phyloP scores from a whole-genome alignment of 1,140 invertebrate genomes.

The Drosophila simulans region DNA sequence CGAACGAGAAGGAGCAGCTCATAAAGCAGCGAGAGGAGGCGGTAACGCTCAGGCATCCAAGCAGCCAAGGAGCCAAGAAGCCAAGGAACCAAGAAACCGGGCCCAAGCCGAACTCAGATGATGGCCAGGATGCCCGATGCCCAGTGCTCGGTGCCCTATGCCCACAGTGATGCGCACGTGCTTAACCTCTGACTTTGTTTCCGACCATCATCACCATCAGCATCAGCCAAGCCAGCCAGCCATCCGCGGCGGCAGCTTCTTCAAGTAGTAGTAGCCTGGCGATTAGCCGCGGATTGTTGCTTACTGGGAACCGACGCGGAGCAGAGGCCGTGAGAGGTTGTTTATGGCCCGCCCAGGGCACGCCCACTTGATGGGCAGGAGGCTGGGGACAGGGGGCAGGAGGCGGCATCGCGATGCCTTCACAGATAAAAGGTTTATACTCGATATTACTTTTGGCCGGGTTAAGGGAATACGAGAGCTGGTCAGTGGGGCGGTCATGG shows the following conservation, averaged over 20 bases:
- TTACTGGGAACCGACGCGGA: slow-evolving; percentile 64
- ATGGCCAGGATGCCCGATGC: slow-evolving; percentile 21
- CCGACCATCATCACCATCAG: slow-evolving; percentile 32
- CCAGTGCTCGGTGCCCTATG: slow-evolving; percentile 39
- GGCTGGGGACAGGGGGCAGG: not conserved
- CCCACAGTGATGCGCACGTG: slow-evolving; percentile 72
- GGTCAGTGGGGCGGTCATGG: slow-evolving; percentile 21
- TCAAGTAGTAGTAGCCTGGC: slow-evolving; percentile 57
- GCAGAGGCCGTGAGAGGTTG: slow-evolving; percentile 55
- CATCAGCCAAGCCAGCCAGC: slow-evolving; percentile 9
- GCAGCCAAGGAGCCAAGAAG: slow-evolving; percentile 9
- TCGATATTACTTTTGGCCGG: slow-evolving; percentile 6
- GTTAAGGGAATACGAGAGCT: slow-evolving; percentile 9
- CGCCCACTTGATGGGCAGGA: slow-evolving; percentile 60
- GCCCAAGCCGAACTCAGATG: not conserved
- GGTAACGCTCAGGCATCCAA: slow-evolving; percentile 15
- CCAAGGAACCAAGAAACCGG: not conserved
- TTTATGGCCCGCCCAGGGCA: slow-evolving; percentile 69
- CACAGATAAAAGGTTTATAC: slow-evolving; percentile 2
- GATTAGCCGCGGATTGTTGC: slow-evolving; percentile 74
- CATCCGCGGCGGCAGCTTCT: slow-evolving; percentile 20
- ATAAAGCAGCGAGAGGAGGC: slow-evolving; percentile 62
- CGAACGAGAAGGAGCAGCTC: slow-evolving; percentile 73
- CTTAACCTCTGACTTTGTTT: slow-evolving; percentile 82
- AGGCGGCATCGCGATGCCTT: not conserved